Conservation (phyloP, 2,888 invertebrate genomes). For the Drosophila borealis region DNA sequence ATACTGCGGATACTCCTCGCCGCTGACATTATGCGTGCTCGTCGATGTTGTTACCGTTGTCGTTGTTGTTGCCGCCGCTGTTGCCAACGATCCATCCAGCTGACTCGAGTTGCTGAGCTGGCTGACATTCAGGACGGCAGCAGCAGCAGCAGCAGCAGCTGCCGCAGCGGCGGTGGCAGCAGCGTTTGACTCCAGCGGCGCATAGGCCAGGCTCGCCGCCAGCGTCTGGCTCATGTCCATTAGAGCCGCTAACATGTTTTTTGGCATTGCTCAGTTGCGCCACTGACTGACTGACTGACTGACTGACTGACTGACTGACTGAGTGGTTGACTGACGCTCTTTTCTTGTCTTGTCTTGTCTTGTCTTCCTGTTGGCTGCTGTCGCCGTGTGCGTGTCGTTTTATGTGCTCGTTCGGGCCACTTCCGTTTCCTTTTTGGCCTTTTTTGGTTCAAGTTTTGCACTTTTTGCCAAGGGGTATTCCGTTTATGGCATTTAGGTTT, state of each 20-base stretch:
- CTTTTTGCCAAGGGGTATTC: constrained; percentile 33
- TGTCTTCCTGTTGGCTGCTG: constrained; percentile 10
- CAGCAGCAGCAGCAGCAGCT: constrained; percentile 5
- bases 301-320: constrained; percentile 1
- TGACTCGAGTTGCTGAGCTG: constrained; percentile 46
- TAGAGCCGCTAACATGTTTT: constrained; percentile 55
- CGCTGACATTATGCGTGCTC: constrained; percentile 38
- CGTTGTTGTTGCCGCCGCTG: not conserved
- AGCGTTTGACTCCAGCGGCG: constrained; percentile 45
- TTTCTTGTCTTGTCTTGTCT: not conserved
- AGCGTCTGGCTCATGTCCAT: constrained; percentile 68
- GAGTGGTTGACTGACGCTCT: not conserved
- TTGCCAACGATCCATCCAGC: constrained; percentile 22
- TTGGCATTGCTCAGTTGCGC: not conserved
- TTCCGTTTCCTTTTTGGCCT: constrained; percentile 48
- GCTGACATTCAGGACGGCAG: constrained; percentile 31
- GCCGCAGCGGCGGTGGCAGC: not conserved
- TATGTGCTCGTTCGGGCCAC: constrained; percentile 33
- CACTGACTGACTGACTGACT: not conserved
- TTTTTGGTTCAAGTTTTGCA: constrained; percentile 20
- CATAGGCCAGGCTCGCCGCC: constrained; percentile 64
- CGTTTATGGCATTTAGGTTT: constrained; percentile 53
- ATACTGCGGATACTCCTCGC: constrained; percentile 71
- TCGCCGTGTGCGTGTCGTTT: constrained; percentile 28
- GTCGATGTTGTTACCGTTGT: not conserved